Evolutionary conservation across 2,797 vertebrate genomes (phyloP).

Genomic region (Phataginus tetradactyla): DNA sequence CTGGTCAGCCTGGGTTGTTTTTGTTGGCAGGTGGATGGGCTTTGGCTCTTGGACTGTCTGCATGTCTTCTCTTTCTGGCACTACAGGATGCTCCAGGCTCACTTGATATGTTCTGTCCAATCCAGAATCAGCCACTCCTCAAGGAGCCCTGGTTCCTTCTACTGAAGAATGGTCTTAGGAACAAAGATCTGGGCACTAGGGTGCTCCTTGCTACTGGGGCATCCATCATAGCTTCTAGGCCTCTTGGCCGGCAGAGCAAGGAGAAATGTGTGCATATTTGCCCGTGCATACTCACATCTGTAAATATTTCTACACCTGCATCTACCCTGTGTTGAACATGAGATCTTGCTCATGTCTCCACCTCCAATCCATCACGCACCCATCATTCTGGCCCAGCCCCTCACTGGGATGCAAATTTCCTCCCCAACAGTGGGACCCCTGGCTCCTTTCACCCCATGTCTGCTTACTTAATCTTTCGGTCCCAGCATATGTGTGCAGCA

Average conservation of each 20-base stretch:
- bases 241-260: background rate
- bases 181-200: background rate
- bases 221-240: no score
- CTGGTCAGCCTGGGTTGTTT: no score
- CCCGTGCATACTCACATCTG: rapidly evolving
- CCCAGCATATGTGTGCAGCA: rapidly evolving
- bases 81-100: background rate
- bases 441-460: background rate
- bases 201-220: background rate
- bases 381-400: background rate
- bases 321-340: rapidly evolving
- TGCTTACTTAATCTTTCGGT: background rate
- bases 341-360: no score
- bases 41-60: rapidly evolving
- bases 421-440: rapidly evolving
- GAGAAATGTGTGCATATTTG: background rate
- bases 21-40: background rate
- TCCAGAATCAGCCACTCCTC: background rate
- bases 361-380: background rate
- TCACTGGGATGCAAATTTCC: background rate
- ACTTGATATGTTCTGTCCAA: background rate
- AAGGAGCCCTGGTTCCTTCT: background rate
- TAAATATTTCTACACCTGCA: rapidly evolving
- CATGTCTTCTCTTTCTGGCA: rapidly evolving
- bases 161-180: background rate